Conservation (phyloP, 1,140 invertebrate species). For the Whitmania pigra region DNA sequence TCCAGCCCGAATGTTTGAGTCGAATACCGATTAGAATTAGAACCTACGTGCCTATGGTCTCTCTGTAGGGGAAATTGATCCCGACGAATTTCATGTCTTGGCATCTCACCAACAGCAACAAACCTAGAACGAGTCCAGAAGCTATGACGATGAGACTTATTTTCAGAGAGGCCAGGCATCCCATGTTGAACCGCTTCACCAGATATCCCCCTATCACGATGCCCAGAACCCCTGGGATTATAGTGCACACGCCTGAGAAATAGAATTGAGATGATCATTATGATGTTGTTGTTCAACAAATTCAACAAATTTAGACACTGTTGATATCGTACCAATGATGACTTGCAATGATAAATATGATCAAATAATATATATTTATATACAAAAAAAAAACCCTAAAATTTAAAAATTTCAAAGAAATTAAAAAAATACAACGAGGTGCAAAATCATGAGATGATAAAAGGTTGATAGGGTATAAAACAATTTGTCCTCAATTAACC, state of each 20-base stretch:
- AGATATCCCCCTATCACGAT: slow-evolving; percentile 67
- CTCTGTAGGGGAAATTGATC: slow-evolving; percentile 50
- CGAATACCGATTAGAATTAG: slow-evolving; percentile 7
- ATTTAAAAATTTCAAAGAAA: not conserved
- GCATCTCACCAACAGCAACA: slow-evolving; percentile 60
- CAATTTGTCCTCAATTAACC: slow-evolving; percentile 45
- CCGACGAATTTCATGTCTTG: slow-evolving; percentile 61
- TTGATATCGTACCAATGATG: too few species aligned
- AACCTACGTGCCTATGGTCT: slow-evolving; percentile 21
- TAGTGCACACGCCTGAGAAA: slow-evolving; percentile 53
- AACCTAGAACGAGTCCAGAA: slow-evolving; percentile 49
- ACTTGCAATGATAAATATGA: too few species aligned
- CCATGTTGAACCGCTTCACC: slow-evolving; percentile 58
- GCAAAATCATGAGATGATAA: not conserved
- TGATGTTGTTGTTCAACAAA: too few species aligned
- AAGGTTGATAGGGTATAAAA: not conserved
- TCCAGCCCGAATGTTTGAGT: slow-evolving; percentile 1
- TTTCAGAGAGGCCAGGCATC: slow-evolving; percentile 61
- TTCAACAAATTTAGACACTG: too few species aligned
- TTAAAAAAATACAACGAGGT: not conserved
- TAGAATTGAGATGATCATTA: too few species aligned
- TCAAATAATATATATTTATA: too few species aligned
- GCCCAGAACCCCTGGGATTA: slow-evolving; percentile 59
- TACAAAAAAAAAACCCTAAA: too few species aligned
- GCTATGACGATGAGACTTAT: slow-evolving; percentile 54